phyloP scores from a whole-genome alignment of 2,797 vertebrate species.

The Betta splendens region DNA sequence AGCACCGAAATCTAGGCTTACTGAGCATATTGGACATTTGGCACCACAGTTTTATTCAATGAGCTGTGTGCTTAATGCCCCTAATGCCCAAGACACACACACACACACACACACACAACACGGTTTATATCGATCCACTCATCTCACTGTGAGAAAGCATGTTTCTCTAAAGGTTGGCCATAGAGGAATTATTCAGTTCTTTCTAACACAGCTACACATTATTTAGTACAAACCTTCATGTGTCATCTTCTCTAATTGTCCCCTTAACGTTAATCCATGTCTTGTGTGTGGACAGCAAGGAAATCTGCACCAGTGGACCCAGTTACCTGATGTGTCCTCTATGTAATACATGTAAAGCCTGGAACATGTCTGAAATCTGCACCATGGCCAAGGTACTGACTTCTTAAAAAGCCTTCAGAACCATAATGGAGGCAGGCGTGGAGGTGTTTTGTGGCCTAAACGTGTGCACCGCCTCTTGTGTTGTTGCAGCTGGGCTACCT shows the following conservation, averaged over 20 bases:
- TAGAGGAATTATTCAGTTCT: too few relatives aligned
- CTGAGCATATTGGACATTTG: neutral
- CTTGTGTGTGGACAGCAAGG: slow-evolving; percentile 74
- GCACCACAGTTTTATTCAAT: neutral
- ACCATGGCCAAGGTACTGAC: slow-evolving; percentile 83
- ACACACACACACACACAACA: too few relatives aligned
- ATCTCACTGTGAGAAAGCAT: neutral
- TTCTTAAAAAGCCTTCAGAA: neutral
- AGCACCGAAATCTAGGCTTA: neutral
- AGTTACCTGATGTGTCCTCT: slow-evolving; percentile 84
- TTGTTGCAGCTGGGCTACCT: slow-evolving; percentile 80
- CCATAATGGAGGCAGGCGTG: neutral
- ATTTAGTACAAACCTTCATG: too few relatives aligned
- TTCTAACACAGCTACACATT: too few relatives aligned
- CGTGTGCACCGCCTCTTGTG: slow-evolving; percentile 1
- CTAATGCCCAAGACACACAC: too few relatives aligned
- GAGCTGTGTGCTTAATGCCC: neutral
- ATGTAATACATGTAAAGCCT: slow-evolving; percentile 81
- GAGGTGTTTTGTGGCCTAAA: neutral
- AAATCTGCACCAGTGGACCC: slow-evolving; percentile 79
- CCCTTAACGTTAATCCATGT: too few relatives aligned
- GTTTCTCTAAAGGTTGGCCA: neutral
- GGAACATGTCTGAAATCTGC: slow-evolving; percentile 88
- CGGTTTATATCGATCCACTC: slow-evolving; percentile 30
- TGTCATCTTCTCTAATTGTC: too few relatives aligned